phyloP scores from a whole-genome alignment of 2,888 invertebrate genomes.

The Cyaniris semiargus region DNA sequence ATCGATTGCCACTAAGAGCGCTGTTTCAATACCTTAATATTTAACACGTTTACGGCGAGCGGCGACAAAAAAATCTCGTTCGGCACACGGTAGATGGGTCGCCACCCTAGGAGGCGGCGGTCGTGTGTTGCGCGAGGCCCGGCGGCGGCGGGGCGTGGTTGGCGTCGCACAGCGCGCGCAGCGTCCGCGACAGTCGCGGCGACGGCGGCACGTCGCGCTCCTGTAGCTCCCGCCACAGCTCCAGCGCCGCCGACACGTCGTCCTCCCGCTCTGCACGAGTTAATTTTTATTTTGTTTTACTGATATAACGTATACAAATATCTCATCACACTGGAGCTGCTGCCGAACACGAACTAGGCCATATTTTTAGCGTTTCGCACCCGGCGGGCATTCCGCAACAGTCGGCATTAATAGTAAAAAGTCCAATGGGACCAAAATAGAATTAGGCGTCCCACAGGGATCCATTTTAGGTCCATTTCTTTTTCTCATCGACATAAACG shows the following conservation, averaged over 20 bases:
- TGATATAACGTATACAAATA: conserved; percentile 37
- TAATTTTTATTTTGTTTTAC: too few relatives aligned
- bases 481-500: too few relatives aligned
- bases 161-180: conserved; percentile 59
- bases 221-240: conserved; percentile 72
- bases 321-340: neutral
- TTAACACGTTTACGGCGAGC: too few relatives aligned
- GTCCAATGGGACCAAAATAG: too few relatives aligned
- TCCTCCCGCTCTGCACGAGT: conserved; percentile 69
- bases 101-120: neutral
- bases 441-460: too few relatives aligned
- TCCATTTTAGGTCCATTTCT: too few relatives aligned
- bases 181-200: conserved; percentile 61
- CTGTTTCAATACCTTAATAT: too few relatives aligned
- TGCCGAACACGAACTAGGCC: too few relatives aligned
- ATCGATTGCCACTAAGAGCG: too few relatives aligned
- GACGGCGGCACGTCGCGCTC: conserved; percentile 65
- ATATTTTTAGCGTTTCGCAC: neutral
- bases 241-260: conserved; percentile 63
- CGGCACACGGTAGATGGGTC: too few relatives aligned
- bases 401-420: too few relatives aligned
- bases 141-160: conserved; percentile 60
- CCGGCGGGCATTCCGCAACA: neutral
- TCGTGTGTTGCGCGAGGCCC: conserved; percentile 53
- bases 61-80: too few relatives aligned